These are phyloP conservation scores for Propithecus coquereli DNA, from an alignment of 2,113 vertebrate species.

Conservation along the genomic window DNA sequence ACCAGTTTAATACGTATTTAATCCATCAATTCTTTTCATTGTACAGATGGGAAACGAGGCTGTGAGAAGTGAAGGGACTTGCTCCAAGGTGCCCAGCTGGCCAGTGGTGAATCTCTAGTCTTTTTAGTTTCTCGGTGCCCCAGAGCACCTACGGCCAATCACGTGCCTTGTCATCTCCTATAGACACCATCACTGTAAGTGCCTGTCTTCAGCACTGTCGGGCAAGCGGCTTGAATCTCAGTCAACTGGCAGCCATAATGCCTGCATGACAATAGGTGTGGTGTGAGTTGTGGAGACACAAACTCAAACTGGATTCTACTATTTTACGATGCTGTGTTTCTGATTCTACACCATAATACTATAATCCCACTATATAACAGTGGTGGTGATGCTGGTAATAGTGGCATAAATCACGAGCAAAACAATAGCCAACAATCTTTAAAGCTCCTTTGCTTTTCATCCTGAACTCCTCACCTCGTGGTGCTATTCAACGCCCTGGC, in stretches of 20 bases:
- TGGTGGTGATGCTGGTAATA: not conserved
- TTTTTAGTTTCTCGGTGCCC: not conserved
- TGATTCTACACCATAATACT: not conserved
- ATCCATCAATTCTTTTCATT: not conserved
- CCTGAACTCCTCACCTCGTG: not conserved
- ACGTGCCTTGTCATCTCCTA: not conserved
- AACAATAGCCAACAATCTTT: not conserved
- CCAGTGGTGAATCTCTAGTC: not conserved
- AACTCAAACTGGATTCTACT: not conserved
- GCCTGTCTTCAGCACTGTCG: no score
- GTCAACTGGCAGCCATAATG: not conserved
- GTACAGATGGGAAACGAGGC: not conserved
- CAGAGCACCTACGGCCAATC: not conserved
- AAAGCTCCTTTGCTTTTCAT: not conserved
- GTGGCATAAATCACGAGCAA: not conserved
- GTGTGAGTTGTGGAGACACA: not conserved
- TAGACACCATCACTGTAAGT: not conserved
- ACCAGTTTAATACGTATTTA: not conserved
- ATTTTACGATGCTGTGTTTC: not conserved
- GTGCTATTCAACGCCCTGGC: not conserved
- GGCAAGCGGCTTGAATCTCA: not conserved
- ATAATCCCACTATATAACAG: not conserved
- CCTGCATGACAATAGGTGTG: not conserved
- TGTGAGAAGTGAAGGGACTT: not conserved
- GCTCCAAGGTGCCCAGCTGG: not conserved